Evolutionary conservation across 2,113 vertebrate species (phyloP).

Genomic region (Physeter macrocephalus): DNA sequence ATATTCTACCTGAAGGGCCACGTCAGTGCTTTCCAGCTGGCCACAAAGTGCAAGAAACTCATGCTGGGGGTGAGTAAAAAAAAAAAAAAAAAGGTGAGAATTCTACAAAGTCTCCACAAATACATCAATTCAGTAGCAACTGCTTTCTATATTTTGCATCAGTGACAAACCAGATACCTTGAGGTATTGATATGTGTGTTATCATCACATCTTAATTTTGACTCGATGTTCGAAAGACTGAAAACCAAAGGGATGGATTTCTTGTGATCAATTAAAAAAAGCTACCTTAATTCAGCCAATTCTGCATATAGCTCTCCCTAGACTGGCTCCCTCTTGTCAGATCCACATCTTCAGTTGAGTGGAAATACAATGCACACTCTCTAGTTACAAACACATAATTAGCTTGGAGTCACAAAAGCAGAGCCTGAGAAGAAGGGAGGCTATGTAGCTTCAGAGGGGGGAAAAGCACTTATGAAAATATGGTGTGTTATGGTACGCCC

Average conservation of each 20-base stretch:
- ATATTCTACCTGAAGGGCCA: not conserved
- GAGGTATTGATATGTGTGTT: not conserved
- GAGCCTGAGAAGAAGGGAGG: slow-evolving; percentile 7
- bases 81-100: not conserved
- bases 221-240: not conserved
- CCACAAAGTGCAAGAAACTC: not conserved
- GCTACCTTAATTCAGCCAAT: not conserved
- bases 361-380: slow-evolving; percentile 32
- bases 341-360: not conserved
- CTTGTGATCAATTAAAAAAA: not conserved
- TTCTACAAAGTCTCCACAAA: slow-evolving; percentile 24
- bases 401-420: slow-evolving; percentile 36
- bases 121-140: not conserved
- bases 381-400: slow-evolving; percentile 44
- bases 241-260: slow-evolving; percentile 13
- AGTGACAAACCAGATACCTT: not conserved
- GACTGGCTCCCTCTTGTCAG: not conserved
- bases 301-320: not conserved
- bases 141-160: slow-evolving; percentile 13
- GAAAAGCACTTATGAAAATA: not conserved
- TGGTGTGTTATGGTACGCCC: not conserved
- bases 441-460: not conserved
- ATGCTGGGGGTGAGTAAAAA: not conserved
- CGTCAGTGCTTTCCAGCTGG: not conserved
- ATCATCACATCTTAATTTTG: not conserved